A percentile compares a stretch with the other conserved stretches of the same genome.
These are phyloP conservation scores for Slavum lentiscoides DNA, from an alignment of 2,888 invertebrate species.

Conservation along the genomic window DNA sequence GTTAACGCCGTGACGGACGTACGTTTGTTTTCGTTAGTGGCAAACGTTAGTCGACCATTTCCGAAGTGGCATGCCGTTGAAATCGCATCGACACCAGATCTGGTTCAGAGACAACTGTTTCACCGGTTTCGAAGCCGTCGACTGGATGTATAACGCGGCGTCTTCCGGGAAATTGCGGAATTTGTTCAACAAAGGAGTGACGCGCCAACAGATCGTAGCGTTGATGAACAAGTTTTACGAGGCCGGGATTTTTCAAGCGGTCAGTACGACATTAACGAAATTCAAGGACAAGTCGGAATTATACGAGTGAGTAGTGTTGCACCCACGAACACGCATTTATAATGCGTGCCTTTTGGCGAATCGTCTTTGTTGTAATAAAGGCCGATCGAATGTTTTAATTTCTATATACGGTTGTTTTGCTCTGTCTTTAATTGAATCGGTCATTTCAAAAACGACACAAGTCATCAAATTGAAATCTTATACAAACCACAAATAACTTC, in stretches of 20 bases:
- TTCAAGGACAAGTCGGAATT: slow-evolving; percentile 44
- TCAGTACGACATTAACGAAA: slow-evolving; percentile 25
- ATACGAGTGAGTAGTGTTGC: slow-evolving; percentile 18
- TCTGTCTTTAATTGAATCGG: too few species aligned
- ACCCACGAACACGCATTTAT: background rate
- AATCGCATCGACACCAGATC: slow-evolving; percentile 35
- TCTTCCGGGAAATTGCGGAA: slow-evolving; percentile 29
- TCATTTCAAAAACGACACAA: too few species aligned
- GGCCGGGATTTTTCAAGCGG: slow-evolving; percentile 41
- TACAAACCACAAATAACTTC: too few species aligned
- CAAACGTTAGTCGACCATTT: slow-evolving; percentile 42
- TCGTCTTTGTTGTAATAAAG: too few species aligned
- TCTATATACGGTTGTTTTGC: too few species aligned
- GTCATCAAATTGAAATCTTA: too few species aligned
- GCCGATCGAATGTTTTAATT: too few species aligned
- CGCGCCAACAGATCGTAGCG: slow-evolving; percentile 40
- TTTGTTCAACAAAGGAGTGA: slow-evolving; percentile 44
- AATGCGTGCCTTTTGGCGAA: too few species aligned
- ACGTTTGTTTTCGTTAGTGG: slow-evolving; percentile 2
- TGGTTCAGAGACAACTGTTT: slow-evolving; percentile 50
- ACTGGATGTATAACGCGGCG: slow-evolving; percentile 44
- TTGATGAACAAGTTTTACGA: slow-evolving; percentile 44
- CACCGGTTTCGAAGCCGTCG: slow-evolving; percentile 36
- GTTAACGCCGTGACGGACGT: background rate
- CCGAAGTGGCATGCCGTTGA: slow-evolving; percentile 31